Evolutionary conservation across 1,140 invertebrate genomes (phyloP).

Genomic region (Grapholita molesta): DNA sequence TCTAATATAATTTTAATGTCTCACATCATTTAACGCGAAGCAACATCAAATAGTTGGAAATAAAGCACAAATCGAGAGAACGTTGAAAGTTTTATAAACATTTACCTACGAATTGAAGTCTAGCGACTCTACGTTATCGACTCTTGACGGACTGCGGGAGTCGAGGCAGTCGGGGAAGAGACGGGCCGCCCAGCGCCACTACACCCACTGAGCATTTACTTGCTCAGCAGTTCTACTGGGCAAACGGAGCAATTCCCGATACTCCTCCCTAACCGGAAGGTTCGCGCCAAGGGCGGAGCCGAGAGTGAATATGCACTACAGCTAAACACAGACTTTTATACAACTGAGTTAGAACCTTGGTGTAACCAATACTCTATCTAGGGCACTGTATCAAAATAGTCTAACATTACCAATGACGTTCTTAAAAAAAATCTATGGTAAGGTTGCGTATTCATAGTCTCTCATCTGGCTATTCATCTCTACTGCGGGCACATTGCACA

Average conservation of each 20-base stretch:
- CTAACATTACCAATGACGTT: no score
- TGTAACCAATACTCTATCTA: neutral
- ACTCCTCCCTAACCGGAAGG: neutral
- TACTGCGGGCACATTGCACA: neutral
- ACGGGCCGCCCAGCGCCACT: neutral
- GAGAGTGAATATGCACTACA: neutral
- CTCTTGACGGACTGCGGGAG: conserved; percentile 1
- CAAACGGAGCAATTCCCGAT: neutral
- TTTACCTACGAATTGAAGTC: conserved; percentile 65
- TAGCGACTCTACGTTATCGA: conserved; percentile 65
- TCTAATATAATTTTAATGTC: conserved; percentile 58
- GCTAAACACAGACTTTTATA: neutral
- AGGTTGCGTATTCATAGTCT: no score
- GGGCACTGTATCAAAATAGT: neutral
- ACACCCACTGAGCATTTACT: neutral
- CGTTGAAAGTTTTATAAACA: conserved; percentile 52
- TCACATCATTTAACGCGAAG: conserved; percentile 66
- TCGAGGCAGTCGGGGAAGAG: neutral
- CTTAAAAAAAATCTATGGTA: no score
- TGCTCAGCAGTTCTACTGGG: neutral
- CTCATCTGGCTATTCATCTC: neutral
- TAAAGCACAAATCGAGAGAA: conserved; percentile 58
- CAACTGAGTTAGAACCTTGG: neutral
- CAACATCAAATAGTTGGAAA: conserved; percentile 62
- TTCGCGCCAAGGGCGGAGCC: neutral